Conservation (phyloP, 2,113 vertebrate species). For the Poeciliopsis prolifica region DNA sequence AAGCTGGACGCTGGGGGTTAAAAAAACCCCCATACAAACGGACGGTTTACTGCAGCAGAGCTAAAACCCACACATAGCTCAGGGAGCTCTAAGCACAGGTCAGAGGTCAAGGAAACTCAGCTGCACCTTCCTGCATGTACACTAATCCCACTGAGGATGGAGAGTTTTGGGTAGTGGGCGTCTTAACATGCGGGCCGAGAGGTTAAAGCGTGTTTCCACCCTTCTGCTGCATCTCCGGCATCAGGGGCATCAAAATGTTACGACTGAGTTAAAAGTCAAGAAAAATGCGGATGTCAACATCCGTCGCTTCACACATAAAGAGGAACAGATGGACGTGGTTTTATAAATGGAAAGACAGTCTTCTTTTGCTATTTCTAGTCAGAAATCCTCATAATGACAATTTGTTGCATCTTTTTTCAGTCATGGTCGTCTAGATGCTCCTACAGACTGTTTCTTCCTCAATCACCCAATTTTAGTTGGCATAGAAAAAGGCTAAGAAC, state of each 20-base stretch:
- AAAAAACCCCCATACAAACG: background rate
- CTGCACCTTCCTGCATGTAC: constrained; percentile 4
- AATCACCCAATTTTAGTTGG: no score
- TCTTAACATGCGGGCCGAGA: constrained; percentile 14
- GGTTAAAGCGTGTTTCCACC: constrained; percentile 55
- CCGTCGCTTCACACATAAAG: background rate
- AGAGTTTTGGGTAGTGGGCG: constrained; percentile 48
- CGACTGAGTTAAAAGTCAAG: constrained; percentile 1
- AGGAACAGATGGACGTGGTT: background rate
- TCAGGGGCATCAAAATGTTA: constrained; percentile 5
- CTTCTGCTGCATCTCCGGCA: background rate
- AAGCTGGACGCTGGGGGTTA: constrained; percentile 29
- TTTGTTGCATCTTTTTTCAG: no score
- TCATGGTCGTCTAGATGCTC: no score
- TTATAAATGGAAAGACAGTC: no score
- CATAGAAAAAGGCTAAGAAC: no score
- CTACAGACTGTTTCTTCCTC: no score
- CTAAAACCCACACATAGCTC: constrained; percentile 63
- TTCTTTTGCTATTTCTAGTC: no score
- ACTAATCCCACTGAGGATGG: constrained; percentile 32
- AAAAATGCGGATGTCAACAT: background rate
- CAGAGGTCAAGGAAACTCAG: constrained; percentile 47
- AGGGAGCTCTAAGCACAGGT: constrained; percentile 30
- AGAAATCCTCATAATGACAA: no score
- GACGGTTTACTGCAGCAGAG: background rate